Evolutionary conservation across 1,140 invertebrate genomes (phyloP).

Genomic region (Gryllus bimaculatus): DNA sequence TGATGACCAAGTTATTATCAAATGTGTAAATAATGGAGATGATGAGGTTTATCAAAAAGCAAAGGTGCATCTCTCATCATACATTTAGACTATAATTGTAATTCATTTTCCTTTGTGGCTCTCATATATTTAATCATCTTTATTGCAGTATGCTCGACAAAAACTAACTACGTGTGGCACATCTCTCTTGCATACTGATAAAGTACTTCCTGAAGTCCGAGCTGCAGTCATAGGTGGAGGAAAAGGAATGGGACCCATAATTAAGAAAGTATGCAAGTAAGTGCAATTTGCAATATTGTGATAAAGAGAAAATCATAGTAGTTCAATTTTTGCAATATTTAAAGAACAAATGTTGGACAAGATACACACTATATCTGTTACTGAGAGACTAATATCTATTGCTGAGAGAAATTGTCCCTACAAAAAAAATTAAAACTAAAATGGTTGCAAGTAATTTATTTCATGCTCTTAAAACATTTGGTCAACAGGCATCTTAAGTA

Average conservation of each 20-base stretch:
- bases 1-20: not conserved
- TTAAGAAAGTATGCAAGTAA: slow-evolving; percentile 1
- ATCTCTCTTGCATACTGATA: not conserved
- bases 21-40: not conserved
- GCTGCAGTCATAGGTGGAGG: not conserved
- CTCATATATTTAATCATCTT: not conserved
- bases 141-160: not conserved
- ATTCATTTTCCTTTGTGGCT: not conserved
- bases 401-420: too few relatives aligned
- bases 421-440: too few relatives aligned
- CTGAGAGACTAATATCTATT: too few relatives aligned
- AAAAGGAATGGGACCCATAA: not conserved
- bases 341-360: too few relatives aligned
- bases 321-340: too few relatives aligned
- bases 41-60: not conserved
- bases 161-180: not conserved
- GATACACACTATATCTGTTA: too few relatives aligned
- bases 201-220: not conserved
- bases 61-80: not conserved
- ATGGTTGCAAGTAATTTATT: too few relatives aligned
- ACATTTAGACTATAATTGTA: not conserved
- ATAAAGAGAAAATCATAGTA: too few relatives aligned
- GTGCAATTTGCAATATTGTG: not conserved
- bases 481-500: too few relatives aligned
- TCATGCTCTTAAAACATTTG: too few relatives aligned